These are phyloP conservation scores for Parasteatoda tepidariorum DNA, from an alignment of 1,140 invertebrate genomes.

Conservation along the genomic window DNA sequence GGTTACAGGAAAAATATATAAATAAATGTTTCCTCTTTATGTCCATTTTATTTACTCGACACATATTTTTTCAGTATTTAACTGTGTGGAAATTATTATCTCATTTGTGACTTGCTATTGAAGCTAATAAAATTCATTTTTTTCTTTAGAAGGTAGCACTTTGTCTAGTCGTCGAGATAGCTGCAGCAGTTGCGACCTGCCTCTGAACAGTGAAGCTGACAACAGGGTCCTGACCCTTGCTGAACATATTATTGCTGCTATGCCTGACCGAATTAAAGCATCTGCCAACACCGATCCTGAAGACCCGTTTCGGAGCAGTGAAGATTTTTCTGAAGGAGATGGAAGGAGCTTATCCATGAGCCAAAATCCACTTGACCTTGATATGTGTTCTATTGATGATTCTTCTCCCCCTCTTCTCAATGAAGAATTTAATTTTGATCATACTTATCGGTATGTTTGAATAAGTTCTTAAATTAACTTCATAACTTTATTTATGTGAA, in stretches of 20 bases:
- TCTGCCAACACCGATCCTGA: constrained; percentile 53
- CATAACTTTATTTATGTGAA: too few relatives aligned
- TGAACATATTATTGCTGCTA: constrained; percentile 97
- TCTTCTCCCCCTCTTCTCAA: constrained; percentile 65
- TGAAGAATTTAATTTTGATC: constrained; percentile 81
- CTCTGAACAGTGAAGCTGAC: constrained; percentile 63
- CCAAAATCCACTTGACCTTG: constrained; percentile 39
- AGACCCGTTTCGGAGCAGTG: constrained; percentile 26
- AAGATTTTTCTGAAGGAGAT: constrained; percentile 39
- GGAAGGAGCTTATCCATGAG: constrained; percentile 2
- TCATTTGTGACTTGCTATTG: too few relatives aligned
- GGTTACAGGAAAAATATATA: too few relatives aligned
- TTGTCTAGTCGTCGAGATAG: constrained; percentile 63
- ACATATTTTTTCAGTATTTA: too few relatives aligned
- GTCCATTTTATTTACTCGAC: too few relatives aligned
- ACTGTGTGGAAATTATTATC: too few relatives aligned
- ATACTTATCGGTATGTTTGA: constrained; percentile 80
- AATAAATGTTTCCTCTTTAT: too few relatives aligned
- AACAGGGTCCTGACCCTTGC: constrained; percentile 94
- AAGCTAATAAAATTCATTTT: background rate
- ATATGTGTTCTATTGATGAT: constrained; percentile 59
- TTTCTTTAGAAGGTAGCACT: constrained; percentile 41
- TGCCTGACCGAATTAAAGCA: constrained; percentile 96
- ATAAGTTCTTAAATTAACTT: too few relatives aligned
- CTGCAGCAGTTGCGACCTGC: constrained; percentile 64